A percentile compares a stretch with the other conserved stretches of the same genome.
These are phyloP conservation scores for Hylaeus anthracinus DNA, from an alignment of 1,140 invertebrate genomes.

Conservation along the genomic window DNA sequence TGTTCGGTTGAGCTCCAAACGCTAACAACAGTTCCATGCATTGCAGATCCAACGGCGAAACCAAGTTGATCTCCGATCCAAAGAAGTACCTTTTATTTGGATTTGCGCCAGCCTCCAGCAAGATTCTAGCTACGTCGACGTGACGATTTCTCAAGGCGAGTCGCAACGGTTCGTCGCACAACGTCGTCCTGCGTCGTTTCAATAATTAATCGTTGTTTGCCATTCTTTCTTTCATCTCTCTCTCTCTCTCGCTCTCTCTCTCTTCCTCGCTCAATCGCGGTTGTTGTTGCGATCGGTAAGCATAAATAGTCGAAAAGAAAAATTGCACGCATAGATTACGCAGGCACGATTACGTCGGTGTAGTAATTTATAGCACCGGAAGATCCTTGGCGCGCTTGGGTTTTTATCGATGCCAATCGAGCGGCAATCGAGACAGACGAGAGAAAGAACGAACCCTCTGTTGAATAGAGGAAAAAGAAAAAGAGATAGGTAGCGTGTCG, in stretches of 20 bases:
- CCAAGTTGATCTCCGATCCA: conserved; percentile 93
- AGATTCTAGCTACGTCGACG: conserved; percentile 86
- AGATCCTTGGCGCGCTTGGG: conserved; percentile 11
- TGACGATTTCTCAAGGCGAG: conserved; percentile 93
- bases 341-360: too few relatives aligned
- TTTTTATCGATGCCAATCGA: neutral
- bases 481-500: too few relatives aligned
- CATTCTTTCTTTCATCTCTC: too few relatives aligned
- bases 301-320: too few relatives aligned
- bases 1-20: conserved; percentile 93
- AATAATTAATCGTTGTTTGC: neutral
- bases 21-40: conserved; percentile 91
- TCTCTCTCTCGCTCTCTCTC: too few relatives aligned
- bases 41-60: conserved; percentile 88
- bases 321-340: too few relatives aligned
- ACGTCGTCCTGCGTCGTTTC: conserved; percentile 82
- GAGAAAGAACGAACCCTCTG: too few relatives aligned
- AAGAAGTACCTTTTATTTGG: conserved; percentile 93
- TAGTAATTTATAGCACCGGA: conserved; percentile 1
- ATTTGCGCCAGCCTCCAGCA: conserved; percentile 88
- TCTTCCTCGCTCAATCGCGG: too few relatives aligned
- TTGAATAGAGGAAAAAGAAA: too few relatives aligned
- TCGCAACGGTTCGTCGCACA: conserved; percentile 90
- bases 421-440: too few relatives aligned
- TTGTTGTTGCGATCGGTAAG: neutral